phyloP scores from a whole-genome alignment of 2,797 vertebrate species.

The Salmo trutta region DNA sequence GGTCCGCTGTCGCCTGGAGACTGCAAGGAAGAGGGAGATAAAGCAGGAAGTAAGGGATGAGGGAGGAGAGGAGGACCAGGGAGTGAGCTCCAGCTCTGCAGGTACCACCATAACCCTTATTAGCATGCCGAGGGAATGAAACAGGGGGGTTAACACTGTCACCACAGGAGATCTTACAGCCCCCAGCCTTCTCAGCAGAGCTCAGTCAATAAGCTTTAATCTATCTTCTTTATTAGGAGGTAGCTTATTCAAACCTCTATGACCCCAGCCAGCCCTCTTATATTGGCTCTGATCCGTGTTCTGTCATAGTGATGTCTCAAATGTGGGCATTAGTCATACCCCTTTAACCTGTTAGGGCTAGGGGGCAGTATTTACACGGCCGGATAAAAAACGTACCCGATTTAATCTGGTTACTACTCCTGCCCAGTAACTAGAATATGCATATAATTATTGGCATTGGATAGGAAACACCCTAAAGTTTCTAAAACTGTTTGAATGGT shows the following conservation, averaged over 20 bases:
- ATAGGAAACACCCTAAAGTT: too few species aligned
- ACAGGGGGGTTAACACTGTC: not conserved
- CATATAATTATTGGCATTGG: too few species aligned
- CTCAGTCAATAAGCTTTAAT: conserved; percentile 20
- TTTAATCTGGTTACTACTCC: too few species aligned
- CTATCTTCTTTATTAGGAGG: not conserved
- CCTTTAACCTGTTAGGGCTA: too few species aligned
- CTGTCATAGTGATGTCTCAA: not conserved
- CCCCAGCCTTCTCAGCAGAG: conserved; percentile 1
- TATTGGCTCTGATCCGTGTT: not conserved
- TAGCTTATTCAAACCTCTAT: not conserved
- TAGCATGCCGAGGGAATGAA: not conserved
- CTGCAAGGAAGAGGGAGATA: conserved; percentile 29
- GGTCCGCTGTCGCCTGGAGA: conserved; percentile 65
- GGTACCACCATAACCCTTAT: conserved; percentile 9
- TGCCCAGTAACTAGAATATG: too few species aligned
- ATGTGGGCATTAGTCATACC: not conserved
- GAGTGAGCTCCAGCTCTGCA: conserved; percentile 44
- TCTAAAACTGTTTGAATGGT: too few species aligned
- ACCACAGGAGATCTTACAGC: not conserved
- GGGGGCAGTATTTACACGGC: too few species aligned
- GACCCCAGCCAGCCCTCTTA: not conserved
- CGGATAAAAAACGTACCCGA: too few species aligned
- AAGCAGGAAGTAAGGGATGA: conserved; percentile 51
- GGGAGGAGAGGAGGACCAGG: conserved; percentile 26